A percentile compares a stretch with the other conserved stretches of the same genome.
Evolutionary conservation across 2,113 vertebrate species (phyloP).

Genomic region (Deroptyus accipitrinus): DNA sequence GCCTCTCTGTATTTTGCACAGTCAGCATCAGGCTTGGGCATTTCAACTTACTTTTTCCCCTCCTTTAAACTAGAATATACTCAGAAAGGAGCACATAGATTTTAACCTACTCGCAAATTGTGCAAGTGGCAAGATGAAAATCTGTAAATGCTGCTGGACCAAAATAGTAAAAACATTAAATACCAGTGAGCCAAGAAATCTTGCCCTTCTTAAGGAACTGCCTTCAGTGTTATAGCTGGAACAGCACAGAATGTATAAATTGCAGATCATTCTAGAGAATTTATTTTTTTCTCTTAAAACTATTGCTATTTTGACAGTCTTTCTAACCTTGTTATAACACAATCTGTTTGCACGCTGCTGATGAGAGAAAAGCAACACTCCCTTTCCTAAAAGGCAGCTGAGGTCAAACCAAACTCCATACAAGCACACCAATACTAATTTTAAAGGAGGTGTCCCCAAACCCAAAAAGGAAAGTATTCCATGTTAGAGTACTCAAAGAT

Average conservation of each 20-base stretch:
- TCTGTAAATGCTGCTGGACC: neutral
- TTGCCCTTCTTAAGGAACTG: neutral
- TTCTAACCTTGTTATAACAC: slow-evolving; percentile 55
- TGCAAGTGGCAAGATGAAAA: neutral
- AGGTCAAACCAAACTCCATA: slow-evolving; percentile 37
- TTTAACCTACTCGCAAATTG: neutral
- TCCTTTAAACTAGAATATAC: neutral
- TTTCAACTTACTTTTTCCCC: neutral
- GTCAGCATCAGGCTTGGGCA: neutral
- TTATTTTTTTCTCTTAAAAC: slow-evolving; percentile 8
- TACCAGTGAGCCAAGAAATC: neutral
- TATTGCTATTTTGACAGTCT: slow-evolving; percentile 58
- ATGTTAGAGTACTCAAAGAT: neutral
- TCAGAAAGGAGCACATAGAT: neutral
- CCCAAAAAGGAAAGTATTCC: neutral
- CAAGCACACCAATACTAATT: neutral
- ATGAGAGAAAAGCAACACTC: neutral
- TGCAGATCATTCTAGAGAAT: neutral
- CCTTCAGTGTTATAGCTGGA: neutral
- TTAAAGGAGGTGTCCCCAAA: neutral
- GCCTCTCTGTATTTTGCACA: neutral
- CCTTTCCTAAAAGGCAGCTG: neutral
- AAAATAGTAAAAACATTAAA: neutral
- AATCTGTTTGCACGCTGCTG: slow-evolving; percentile 21
- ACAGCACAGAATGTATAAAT: neutral